Percentiles rank a stretch among this genome's conserved stretches.
Evolutionary conservation across 2,888 invertebrate genomes (phyloP).

Genomic region (Petrolisthes manimaculis): DNA sequence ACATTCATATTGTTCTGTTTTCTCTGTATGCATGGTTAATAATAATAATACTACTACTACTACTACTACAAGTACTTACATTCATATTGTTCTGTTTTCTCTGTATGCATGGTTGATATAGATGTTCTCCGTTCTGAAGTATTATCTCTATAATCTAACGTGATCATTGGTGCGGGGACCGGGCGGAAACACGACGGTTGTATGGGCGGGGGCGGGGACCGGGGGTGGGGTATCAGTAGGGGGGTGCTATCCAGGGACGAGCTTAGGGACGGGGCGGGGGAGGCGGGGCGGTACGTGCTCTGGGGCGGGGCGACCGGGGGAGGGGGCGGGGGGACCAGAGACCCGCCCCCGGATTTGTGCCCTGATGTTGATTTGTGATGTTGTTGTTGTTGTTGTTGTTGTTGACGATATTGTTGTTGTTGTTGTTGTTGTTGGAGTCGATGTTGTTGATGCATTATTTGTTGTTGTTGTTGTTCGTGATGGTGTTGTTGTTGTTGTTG

Average conservation of each 20-base stretch:
- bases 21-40: no score
- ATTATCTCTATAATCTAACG: conserved; percentile 74
- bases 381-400: no score
- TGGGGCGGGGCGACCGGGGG: conserved; percentile 69
- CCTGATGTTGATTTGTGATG: no score
- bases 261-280: conserved; percentile 78
- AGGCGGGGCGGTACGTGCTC: conserved; percentile 73
- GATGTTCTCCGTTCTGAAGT: conserved; percentile 77
- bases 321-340: conserved; percentile 67
- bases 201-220: conserved; percentile 78
- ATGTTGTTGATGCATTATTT: no score
- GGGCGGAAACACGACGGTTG: conserved; percentile 73
- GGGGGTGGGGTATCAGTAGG: conserved; percentile 75
- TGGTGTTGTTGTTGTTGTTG: no score
- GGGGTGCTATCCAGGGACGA: conserved; percentile 72
- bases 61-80: conserved; percentile 69
- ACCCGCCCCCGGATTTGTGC: no score
- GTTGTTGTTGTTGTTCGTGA: no score
- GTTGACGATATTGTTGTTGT: no score
- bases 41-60: no score
- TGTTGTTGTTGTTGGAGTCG: no score
- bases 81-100: conserved; percentile 76
- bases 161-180: not conserved
- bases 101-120: conserved; percentile 80
- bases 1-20: no score